A percentile compares a stretch with the other conserved stretches of the same genome.
These are phyloP conservation scores for Polymixis flavicincta DNA, from an alignment of 2,888 invertebrate species.

Conservation along the genomic window DNA sequence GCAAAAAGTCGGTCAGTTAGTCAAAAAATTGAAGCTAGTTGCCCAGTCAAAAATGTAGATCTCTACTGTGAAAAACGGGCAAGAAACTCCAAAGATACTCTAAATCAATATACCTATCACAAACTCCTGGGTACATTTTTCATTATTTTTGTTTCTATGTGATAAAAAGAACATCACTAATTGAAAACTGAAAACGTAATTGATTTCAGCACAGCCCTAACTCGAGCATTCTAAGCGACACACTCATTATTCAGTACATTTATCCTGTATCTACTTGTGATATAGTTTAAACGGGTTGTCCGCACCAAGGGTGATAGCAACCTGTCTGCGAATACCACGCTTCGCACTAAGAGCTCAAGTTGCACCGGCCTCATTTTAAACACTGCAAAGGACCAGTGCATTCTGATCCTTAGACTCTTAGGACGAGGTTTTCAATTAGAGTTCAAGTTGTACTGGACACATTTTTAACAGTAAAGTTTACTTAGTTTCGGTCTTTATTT, in stretches of 20 bases:
- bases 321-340: conserved; percentile 55
- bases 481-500: conserved; percentile 14
- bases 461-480: conserved; percentile 28
- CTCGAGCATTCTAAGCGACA: conserved; percentile 55
- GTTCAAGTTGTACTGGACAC: conserved; percentile 14
- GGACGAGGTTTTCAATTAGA: conserved; percentile 5
- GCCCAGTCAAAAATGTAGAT: too few species aligned
- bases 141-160: too few species aligned
- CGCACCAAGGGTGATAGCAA: conserved; percentile 58
- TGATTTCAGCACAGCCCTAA: conserved; percentile 63
- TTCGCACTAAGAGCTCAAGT: conserved; percentile 37
- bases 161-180: too few species aligned
- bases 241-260: conserved; percentile 73
- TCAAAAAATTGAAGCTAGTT: too few species aligned
- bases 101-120: too few species aligned
- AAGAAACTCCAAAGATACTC: too few species aligned
- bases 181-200: background rate
- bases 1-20: too few species aligned
- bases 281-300: conserved; percentile 71
- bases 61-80: too few species aligned
- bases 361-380: conserved; percentile 1
- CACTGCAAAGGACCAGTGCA: background rate
- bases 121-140: too few species aligned
- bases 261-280: conserved; percentile 73
- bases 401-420: background rate